Percentiles rank a stretch among this genome's conserved stretches.
These are phyloP conservation scores for Eilema sororculum DNA, from an alignment of 2,888 invertebrate genomes.

Conservation along the genomic window DNA sequence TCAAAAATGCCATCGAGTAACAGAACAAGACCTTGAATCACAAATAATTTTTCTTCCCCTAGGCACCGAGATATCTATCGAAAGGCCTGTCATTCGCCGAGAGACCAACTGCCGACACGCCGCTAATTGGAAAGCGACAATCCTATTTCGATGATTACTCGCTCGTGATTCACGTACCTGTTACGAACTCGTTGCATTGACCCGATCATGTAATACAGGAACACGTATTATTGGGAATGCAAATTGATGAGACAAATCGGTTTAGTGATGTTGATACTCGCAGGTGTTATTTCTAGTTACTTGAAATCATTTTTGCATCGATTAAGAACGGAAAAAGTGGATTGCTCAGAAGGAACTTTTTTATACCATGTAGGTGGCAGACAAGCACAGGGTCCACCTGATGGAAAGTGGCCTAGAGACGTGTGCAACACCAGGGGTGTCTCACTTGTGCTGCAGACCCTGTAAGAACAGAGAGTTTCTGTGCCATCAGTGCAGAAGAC, in stretches of 20 bases:
- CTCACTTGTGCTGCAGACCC: too few species aligned
- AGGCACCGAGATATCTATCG: constrained; percentile 20
- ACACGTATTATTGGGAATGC: constrained; percentile 45
- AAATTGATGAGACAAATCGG: constrained; percentile 47
- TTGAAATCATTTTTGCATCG: not conserved
- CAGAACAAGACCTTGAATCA: constrained; percentile 16
- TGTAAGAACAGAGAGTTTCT: too few species aligned
- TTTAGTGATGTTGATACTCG: constrained; percentile 16
- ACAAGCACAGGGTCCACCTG: too few species aligned
- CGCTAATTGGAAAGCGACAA: constrained; percentile 84
- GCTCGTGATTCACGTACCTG: constrained; percentile 60
- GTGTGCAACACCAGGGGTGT: too few species aligned
- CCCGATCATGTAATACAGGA: constrained; percentile 51
- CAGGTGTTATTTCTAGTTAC: not conserved
- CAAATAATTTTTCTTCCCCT: constrained; percentile 21
- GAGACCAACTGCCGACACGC: constrained; percentile 64
- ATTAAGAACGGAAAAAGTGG: too few species aligned
- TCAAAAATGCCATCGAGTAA: not conserved
- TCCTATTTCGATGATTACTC: constrained; percentile 82
- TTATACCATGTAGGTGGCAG: too few species aligned
- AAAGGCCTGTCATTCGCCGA: constrained; percentile 56
- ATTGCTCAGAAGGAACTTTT: too few species aligned
- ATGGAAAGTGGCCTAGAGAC: too few species aligned
- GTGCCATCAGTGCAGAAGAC: too few species aligned
- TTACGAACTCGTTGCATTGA: constrained; percentile 53